Evolutionary conservation across 2,888 invertebrate genomes (phyloP), one percentile per base, ranked within the genome.

Genomic region (Blomia tropicalis): DNA sequence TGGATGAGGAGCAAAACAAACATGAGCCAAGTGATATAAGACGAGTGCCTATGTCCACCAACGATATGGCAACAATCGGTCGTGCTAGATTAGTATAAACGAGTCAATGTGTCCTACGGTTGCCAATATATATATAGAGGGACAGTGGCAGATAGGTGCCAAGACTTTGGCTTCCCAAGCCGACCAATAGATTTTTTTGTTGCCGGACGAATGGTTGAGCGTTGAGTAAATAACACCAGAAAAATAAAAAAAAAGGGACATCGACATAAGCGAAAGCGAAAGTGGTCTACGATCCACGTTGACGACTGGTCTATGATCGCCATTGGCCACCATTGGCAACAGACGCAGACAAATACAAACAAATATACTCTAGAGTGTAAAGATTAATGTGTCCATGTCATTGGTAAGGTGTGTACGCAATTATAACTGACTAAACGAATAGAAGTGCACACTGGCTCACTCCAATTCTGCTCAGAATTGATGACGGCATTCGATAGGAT

Each of bases 31-130:
- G 51, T n/a, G 51, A 47, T 47, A 47, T 22, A n/a, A 47, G 23
- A 7, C 7, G 51, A n/a, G 7, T 47, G n/a, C 7, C 51, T 47
- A n/a, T n/a, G 51, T 47, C 51, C 51, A 47, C 23, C n/a, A n/a
- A 27, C 51, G 51, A 47, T 47, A 47, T 47, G 51, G 51, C 51
- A 47, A 47, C 51, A 47, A 47, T 47, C 51, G 51, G 51, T 47
- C 22, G 51, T 14, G 51, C 51, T 11, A 47, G 51, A 47, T 47
- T 47, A 47, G 51, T 17, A n/a, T 41, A n/a, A n/a, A n/a, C n/a
- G n/a, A n/a, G n/a, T n/a, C n/a, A n/a, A n/a, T n/a, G n/a, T n/a
- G n/a, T n/a, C n/a, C n/a, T n/a, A n/a, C n/a, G n/a, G n/a, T n/a
- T n/a, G n/a, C n/a, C n/a, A n/a, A n/a, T n/a, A n/a, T n/a, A n/a